Evolutionary conservation across 2,113 vertebrate genomes (phyloP), one percentile per base, ranked within the genome.

Genomic region (Gymnobelideus leadbeateri): DNA sequence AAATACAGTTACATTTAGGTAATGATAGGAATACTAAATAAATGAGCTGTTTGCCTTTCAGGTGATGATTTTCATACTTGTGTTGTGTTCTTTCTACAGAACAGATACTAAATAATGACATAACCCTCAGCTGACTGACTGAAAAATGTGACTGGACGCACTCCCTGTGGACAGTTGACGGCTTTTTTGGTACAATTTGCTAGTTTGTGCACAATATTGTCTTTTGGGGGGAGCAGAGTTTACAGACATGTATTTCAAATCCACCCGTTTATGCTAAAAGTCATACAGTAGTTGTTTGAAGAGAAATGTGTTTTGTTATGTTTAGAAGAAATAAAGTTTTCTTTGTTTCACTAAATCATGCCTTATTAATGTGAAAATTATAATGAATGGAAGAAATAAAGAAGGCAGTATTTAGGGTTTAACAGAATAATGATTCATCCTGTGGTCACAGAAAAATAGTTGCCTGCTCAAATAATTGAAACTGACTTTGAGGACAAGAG

Each of bases 51-150:
- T 97, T 97, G 46, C 89, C 94, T 97, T 97, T 77, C 97, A 97
- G 93, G 94, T 98, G 97, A 97, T 98, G 97, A 96, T 98, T 98
- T 98, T 98, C 98, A 98, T 98, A 95, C 98, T 98, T 99, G 97
- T 99, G 91, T 98, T 98, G 97, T 98, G 98, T 98, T 99, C 98
- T 99, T 99, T 99, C 98, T 99, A 96, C 98, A 99, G 98, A 98
- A 97, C 97, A 98, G 98, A 99, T 98, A 98, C 98, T 99, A 98
- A 98, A 92, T 98, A 98, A 97, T 98, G 98, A 98, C 98, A 97
- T 98, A 98, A 98, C 97, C 98, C 93, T 98, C 98, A 98, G 98
- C 98, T 98, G 98, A 98, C 98, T 99, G 98, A 99, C 98, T 98
- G 98, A 99, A 97, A 84, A 98, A 98, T 97, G 97, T 98, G 98